Percentiles rank a stretch among this genome's conserved stretches.
Conservation (phyloP, 2,888 invertebrate genomes). For the Atrina japonica region DNA sequence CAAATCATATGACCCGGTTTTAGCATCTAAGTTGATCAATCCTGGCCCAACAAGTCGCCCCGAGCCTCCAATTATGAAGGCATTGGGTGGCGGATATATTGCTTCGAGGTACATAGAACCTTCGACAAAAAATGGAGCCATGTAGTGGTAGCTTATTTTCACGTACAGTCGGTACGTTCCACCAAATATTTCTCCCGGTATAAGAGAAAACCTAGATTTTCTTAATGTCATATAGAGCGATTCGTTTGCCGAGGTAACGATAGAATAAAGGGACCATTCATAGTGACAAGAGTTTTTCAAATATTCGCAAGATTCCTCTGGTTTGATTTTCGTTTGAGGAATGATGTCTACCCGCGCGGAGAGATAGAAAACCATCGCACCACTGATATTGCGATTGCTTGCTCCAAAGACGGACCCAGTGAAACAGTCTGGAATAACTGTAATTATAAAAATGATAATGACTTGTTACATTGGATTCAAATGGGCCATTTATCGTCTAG, state of each 20-base stretch:
- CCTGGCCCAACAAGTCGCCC: constrained; percentile 30
- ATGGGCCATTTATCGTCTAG: too few relatives aligned
- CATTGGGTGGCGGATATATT: constrained; percentile 36
- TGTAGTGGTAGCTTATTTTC: not conserved
- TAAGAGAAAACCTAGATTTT: not conserved
- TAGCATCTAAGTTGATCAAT: constrained; percentile 19
- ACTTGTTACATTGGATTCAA: too few relatives aligned
- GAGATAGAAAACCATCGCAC: constrained; percentile 22
- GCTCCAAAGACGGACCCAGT: constrained; percentile 11
- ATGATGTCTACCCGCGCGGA: constrained; percentile 12
- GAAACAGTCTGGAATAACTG: constrained; percentile 29
- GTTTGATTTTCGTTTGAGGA: not conserved
- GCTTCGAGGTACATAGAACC: constrained; percentile 33
- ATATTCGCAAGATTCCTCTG: too few relatives aligned
- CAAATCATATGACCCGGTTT: constrained; percentile 33
- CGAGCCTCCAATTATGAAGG: constrained; percentile 39
- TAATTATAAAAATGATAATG: not conserved
- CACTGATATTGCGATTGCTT: not conserved
- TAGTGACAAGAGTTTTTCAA: not conserved
- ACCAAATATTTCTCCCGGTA: constrained; percentile 8
- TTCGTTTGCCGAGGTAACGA: not conserved
- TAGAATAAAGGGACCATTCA: constrained; percentile 7
- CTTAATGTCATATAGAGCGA: not conserved
- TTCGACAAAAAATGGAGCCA: constrained; percentile 17
- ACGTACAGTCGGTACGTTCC: constrained; percentile 30